Percentiles rank a stretch among this genome's conserved stretches.
These are phyloP conservation scores for Drosophila guanche DNA, from an alignment of 1,140 invertebrate genomes.

Conservation along the genomic window DNA sequence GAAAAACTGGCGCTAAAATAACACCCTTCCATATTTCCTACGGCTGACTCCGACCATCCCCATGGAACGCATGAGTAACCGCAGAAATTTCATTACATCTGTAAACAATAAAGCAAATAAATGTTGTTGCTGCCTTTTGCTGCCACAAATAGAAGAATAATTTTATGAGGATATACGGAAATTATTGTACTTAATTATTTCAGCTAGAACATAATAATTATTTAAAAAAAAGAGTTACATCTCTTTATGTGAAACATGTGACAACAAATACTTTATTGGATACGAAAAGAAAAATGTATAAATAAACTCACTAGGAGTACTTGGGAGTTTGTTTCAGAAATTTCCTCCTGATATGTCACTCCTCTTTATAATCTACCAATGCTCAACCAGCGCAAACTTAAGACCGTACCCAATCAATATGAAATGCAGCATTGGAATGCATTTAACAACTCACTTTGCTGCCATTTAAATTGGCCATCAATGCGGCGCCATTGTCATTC, in stretches of 20 bases:
- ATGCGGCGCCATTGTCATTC: conserved; percentile 45
- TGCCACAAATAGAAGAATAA: conserved; percentile 1
- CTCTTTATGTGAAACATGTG: no score
- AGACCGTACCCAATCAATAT: conserved; percentile 4
- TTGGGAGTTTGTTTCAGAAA: no score
- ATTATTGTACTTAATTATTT: conserved; percentile 37
- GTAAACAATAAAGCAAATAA: conserved; percentile 61
- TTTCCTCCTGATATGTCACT: no score
- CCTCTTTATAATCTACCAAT: no score
- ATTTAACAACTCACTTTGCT: conserved; percentile 19
- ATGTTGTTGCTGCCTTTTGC: conserved; percentile 27
- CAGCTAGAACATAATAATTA: neutral
- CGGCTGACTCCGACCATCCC: no score
- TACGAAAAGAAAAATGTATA: no score
- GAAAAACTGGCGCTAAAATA: conserved; percentile 51
- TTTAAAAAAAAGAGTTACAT: no score
- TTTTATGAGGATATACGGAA: conserved; percentile 11
- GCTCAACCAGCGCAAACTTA: neutral
- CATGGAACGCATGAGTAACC: conserved; percentile 39
- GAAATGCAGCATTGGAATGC: neutral
- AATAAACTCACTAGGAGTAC: no score
- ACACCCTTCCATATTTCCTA: neutral
- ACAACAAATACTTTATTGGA: no score
- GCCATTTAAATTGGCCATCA: conserved; percentile 37
- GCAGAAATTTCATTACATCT: conserved; percentile 73